Evolutionary conservation across 2,888 invertebrate species (phyloP), one percentile per base, ranked within the genome.

Genomic region (Encarsia formosa): DNA sequence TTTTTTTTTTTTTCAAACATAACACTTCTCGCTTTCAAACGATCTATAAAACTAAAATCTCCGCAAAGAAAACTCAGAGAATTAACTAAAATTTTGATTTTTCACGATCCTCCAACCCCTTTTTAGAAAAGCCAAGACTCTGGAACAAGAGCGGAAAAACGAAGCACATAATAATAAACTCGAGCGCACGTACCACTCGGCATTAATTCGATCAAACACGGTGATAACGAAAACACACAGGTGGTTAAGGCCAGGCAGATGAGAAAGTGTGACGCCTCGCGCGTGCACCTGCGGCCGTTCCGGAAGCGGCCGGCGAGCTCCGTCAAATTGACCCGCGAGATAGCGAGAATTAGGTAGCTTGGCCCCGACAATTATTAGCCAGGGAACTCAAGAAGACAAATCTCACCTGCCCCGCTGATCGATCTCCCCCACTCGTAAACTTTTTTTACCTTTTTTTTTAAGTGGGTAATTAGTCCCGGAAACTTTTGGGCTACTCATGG

Each of bases 371-470:
- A 52, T 56, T 56, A 56, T 56, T 56, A 56, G 45, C 49, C 43
- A 20, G 41, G 32, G 24, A 26, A 13, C 18, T 9, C 18, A 46
- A n/a, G 11, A 26, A 5, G 20, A 38, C 37, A 54, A 51, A 59
- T 56, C 49, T 57, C 61, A 58, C 59, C 59, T 59, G 58, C 57
- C 51, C 43, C 24, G n/a, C n/a, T n/a, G n/a, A n/a, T n/a, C n/a
- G n/a, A n/a, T n/a, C n/a, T n/a, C n/a, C n/a, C n/a, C n/a, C n/a
- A n/a, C n/a, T n/a, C n/a, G n/a, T n/a, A n/a, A n/a, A n/a, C n/a
- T n/a, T n/a, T n/a, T n/a, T n/a, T n/a, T n/a, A n/a, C n/a, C n/a
- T n/a, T n/a, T n/a, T n/a, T n/a, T n/a, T n/a, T n/a, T n/a, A n/a
- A n/a, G n/a, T n/a, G n/a, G n/a, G n/a, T n/a, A n/a, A n/a, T n/a